phyloP scores from a whole-genome alignment of 2,113 vertebrate genomes.

The Lophochroa leadbeateri region DNA sequence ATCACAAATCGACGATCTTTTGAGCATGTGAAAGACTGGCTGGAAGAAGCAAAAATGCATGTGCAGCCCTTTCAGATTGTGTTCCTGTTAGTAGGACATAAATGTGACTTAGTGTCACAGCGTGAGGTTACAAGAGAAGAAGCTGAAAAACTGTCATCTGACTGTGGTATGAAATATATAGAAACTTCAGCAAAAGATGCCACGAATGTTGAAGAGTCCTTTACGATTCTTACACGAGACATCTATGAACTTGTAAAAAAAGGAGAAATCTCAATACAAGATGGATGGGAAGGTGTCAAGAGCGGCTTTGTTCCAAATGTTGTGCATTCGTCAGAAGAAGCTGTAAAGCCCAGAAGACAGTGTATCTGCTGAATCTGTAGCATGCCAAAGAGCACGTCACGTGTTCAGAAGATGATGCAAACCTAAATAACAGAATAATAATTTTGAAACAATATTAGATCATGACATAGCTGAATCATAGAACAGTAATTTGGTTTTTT shows the following conservation, averaged over 20 bases:
- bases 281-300: conserved; percentile 86
- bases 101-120: conserved; percentile 78
- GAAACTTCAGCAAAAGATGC: conserved; percentile 84
- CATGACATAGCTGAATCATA: conserved; percentile 22
- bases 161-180: conserved; percentile 82
- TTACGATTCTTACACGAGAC: conserved; percentile 80
- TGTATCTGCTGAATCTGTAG: conserved; percentile 73
- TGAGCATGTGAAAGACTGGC: conserved; percentile 81
- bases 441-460: conserved; percentile 35
- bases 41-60: conserved; percentile 81
- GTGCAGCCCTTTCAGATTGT: conserved; percentile 82
- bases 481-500: neutral
- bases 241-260: conserved; percentile 84
- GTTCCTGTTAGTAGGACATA: conserved; percentile 82
- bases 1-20: conserved; percentile 83
- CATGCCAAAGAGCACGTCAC: conserved; percentile 61
- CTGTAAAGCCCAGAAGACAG: conserved; percentile 77
- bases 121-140: conserved; percentile 81
- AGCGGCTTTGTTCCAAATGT: conserved; percentile 83
- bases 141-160: conserved; percentile 78
- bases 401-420: conserved; percentile 47
- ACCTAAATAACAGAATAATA: conserved; percentile 14
- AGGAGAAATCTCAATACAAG: conserved; percentile 81
- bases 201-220: conserved; percentile 82
- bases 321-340: conserved; percentile 83